These are phyloP conservation scores for Xenus cinereus DNA, from an alignment of 2,113 vertebrate genomes.

Conservation along the genomic window DNA sequence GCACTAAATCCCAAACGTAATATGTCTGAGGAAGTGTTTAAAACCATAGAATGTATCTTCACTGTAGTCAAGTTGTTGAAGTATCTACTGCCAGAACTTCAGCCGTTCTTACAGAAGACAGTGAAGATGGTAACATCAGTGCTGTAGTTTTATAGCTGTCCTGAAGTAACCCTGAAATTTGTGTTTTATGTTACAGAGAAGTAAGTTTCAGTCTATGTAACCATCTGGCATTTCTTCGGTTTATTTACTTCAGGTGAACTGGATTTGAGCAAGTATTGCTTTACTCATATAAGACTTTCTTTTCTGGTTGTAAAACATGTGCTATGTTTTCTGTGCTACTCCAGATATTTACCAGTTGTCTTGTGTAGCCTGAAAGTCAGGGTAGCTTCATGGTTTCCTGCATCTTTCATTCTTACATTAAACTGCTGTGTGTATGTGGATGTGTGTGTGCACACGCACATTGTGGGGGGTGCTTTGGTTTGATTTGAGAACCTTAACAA, in stretches of 20 bases:
- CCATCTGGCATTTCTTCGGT: not conserved
- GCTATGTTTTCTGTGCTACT: not conserved
- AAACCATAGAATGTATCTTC: not conserved
- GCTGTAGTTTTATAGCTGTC: not conserved
- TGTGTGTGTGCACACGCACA: not conserved
- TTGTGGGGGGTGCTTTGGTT: not conserved
- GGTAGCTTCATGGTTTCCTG: not conserved
- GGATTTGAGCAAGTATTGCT: not conserved
- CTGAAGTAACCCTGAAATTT: not conserved
- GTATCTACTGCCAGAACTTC: not conserved
- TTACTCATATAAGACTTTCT: not conserved
- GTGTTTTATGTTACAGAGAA: not conserved
- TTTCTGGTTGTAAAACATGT: not conserved
- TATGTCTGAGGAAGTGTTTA: not conserved
- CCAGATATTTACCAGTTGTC: not conserved
- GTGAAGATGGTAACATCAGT: not conserved
- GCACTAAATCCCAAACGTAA: not conserved
- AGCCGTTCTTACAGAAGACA: not conserved
- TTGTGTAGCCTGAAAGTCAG: not conserved
- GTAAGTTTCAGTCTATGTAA: not conserved
- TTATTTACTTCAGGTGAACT: not conserved
- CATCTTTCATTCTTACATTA: not conserved
- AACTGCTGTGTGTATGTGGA: not conserved
- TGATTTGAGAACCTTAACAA: not conserved
- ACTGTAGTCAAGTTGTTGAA: not conserved